These are phyloP conservation scores for Xiphorhynchus erythropygius DNA, from an alignment of 2,797 vertebrate species.

Conservation along the genomic window DNA sequence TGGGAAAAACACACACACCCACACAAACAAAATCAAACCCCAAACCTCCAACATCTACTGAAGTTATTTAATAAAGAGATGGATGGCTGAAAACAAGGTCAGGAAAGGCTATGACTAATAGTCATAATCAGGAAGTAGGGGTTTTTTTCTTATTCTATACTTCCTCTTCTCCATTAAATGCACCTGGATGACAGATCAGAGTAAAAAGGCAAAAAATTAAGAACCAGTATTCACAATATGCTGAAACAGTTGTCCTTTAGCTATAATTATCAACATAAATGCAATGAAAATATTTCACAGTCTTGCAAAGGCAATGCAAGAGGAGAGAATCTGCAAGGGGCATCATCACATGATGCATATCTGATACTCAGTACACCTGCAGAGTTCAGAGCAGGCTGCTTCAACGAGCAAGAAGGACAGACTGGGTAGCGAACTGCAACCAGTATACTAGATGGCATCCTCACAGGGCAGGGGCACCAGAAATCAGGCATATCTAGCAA, in stretches of 20 bases:
- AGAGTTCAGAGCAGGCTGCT: neutral
- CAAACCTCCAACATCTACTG: neutral
- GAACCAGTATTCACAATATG: neutral
- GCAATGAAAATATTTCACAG: neutral
- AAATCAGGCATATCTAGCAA: neutral
- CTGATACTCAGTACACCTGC: neutral
- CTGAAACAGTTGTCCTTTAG: neutral
- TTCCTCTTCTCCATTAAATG: neutral
- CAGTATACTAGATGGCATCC: neutral
- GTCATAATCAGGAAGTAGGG: neutral
- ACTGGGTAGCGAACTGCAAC: neutral
- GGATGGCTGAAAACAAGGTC: neutral
- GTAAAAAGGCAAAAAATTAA: neutral
- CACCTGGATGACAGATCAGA: neutral
- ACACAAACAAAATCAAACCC: neutral
- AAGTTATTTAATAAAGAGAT: neutral
- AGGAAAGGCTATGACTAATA: neutral
- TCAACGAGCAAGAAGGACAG: neutral
- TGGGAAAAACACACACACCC: neutral
- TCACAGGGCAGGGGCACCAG: neutral
- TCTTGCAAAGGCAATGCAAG: neutral
- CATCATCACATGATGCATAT: neutral
- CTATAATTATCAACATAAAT: neutral
- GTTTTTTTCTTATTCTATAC: neutral
- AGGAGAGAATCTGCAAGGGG: accelerated